A percentile compares a stretch with the other conserved stretches of the same genome.
phyloP scores from a whole-genome alignment of 2,888 invertebrate genomes.

The Troides aeacus region DNA sequence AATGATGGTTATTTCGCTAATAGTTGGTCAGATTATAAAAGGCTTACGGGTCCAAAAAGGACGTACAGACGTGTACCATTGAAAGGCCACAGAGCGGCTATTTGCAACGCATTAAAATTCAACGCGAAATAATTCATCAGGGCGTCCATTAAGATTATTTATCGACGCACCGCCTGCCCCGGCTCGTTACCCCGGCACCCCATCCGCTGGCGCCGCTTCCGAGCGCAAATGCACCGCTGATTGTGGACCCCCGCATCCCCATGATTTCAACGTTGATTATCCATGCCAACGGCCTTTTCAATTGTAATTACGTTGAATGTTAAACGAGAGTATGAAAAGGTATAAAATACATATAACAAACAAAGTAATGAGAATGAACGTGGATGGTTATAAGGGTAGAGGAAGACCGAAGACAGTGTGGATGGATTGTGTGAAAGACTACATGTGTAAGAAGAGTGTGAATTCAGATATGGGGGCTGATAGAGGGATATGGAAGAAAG shows the following conservation, averaged over 20 bases:
- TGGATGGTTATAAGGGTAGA: too few relatives aligned
- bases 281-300: conserved; percentile 1
- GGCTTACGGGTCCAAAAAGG: background rate
- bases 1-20: too few relatives aligned
- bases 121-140: conserved; percentile 25
- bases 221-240: conserved; percentile 7
- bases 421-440: too few relatives aligned
- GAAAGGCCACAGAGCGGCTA: conserved; percentile 10
- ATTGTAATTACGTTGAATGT: background rate
- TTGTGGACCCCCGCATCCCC: background rate
- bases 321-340: too few relatives aligned
- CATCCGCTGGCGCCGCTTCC: conserved; percentile 6
- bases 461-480: too few relatives aligned
- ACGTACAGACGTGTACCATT: conserved; percentile 15
- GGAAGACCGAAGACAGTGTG: too few relatives aligned
- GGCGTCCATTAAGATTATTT: conserved; percentile 36
- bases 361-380: too few relatives aligned
- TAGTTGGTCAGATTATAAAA: too few relatives aligned
- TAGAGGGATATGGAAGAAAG: too few relatives aligned
- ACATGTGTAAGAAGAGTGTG: too few relatives aligned
- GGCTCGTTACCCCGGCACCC: conserved; percentile 33
- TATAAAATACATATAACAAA: too few relatives aligned
- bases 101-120: conserved; percentile 24
- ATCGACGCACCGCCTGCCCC: conserved; percentile 31
- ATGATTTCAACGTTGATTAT: conserved; percentile 16